Conservation (phyloP, 2,113 vertebrate genomes). For the Bubo blakistoni region DNA sequence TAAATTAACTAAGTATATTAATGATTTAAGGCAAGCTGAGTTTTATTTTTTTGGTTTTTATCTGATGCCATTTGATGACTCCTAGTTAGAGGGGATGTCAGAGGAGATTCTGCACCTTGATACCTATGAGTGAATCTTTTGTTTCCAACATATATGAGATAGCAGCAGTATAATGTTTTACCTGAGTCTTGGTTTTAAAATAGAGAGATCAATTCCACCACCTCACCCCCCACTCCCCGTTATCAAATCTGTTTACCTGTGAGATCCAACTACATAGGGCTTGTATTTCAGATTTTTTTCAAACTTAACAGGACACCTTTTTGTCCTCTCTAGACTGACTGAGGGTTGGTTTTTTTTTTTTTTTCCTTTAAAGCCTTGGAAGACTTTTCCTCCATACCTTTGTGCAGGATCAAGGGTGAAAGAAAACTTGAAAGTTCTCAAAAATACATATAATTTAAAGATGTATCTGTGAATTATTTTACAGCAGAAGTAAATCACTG, state of each 20-base stretch:
- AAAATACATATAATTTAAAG: background rate
- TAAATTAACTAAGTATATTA: background rate
- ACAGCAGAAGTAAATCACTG: background rate
- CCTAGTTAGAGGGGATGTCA: background rate
- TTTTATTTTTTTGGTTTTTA: too few relatives aligned
- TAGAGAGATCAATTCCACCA: background rate
- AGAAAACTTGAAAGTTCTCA: background rate
- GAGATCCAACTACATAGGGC: background rate
- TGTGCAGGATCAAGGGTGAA: background rate
- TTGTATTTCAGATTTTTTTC: background rate
- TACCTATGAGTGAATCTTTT: background rate
- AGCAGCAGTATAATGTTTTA: background rate
- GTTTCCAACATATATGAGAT: background rate
- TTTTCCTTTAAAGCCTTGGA: background rate
- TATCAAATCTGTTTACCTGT: background rate
- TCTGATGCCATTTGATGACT: background rate
- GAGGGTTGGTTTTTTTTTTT: background rate
- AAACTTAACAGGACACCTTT: background rate
- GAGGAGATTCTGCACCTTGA: background rate
- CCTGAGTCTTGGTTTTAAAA: background rate
- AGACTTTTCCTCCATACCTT: background rate
- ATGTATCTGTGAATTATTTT: background rate
- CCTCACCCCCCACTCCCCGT: fast-evolving
- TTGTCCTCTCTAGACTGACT: background rate
- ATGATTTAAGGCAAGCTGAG: background rate